Base-by-base conservation (phyloP, 2,113 vertebrate species). In the Hydrochoerus hydrochaeris region DNA sequence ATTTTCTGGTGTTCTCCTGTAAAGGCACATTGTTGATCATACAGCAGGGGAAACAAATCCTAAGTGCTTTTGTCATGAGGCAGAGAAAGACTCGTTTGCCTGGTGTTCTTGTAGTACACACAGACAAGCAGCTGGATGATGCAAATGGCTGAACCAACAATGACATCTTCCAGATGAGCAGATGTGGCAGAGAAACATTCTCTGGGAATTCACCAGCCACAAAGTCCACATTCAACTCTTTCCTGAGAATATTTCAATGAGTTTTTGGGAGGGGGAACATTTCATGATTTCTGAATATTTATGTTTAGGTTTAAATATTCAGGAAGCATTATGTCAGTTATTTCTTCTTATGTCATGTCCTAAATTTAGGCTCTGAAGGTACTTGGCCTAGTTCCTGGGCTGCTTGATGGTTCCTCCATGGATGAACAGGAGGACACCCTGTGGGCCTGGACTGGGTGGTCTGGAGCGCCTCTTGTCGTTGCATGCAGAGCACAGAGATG, bases 11-110 rank as follows among this genome's bases (percentile, higher is more conserved):
- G 90, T 24, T 69, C 24, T 91, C 78, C 46, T 73, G 88, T 63
- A 92, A 95, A 85, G 94, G 57, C n/a, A 5, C 49, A 78, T 91
- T 96, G 96, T 95, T 97, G 88, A n/a, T 87, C 85, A 41, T 17
- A 26, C 28, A 44, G 49, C 92, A 65, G 44, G 41, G 62, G 92
- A 86, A 92, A 88, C 95, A 86, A 95, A 49, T 57, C 90, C 90
- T 92, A 84, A 67, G 78, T 91, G 95, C 65, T 95, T 97, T 44
- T 49, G 77, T 97, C 82, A 81, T 92, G 95, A 97, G 88, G 57
- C 35, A 67, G 30, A 73, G 89, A 71, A 82, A 94, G 71, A 91
- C 88, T 97, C 46, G 0, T 82, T 60, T 96, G 91, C 0, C 0
- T 93, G 63, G 44, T 71, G 17, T 52, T 90, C 90, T 41, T 60